These are phyloP conservation scores for Peromyscus polionotus DNA, from an alignment of 2,113 vertebrate species.

Conservation along the genomic window DNA sequence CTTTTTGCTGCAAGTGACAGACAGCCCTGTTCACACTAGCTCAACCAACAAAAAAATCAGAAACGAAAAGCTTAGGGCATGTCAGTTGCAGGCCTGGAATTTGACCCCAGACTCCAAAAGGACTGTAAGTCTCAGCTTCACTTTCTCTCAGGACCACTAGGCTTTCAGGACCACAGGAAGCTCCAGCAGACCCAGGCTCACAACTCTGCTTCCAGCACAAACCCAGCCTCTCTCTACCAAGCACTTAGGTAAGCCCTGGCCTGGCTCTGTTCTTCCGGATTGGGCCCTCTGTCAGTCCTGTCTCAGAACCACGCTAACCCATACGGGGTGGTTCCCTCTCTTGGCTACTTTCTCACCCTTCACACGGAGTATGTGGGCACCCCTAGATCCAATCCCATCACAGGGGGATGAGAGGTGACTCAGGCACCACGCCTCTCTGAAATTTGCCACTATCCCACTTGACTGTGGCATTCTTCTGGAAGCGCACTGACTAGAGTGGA, in stretches of 20 bases:
- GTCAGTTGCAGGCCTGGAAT: not conserved
- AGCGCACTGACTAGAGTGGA: not conserved
- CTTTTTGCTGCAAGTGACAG: slow-evolving; percentile 17
- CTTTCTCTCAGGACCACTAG: not conserved
- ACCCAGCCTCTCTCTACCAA: slow-evolving; percentile 6
- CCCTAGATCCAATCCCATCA: not conserved
- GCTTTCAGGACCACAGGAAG: accelerated
- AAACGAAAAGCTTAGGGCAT: not conserved
- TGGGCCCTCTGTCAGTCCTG: not conserved
- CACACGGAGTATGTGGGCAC: not conserved
- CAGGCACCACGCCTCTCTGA: not conserved
- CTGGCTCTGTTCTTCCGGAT: not conserved
- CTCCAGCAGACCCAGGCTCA: not conserved
- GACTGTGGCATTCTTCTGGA: not conserved
- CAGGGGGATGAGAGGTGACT: not conserved
- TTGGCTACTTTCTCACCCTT: not conserved
- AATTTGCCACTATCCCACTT: not conserved
- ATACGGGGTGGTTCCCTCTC: not conserved
- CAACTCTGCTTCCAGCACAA: not conserved
- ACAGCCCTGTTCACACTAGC: not conserved
- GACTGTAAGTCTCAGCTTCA: not conserved
- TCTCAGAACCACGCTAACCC: not conserved
- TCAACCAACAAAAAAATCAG: not conserved
- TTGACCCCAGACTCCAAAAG: not conserved
- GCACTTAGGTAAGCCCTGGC: not conserved